These are phyloP conservation scores for Epinotia bilunana DNA, from an alignment of 2,888 invertebrate genomes.

Conservation along the genomic window DNA sequence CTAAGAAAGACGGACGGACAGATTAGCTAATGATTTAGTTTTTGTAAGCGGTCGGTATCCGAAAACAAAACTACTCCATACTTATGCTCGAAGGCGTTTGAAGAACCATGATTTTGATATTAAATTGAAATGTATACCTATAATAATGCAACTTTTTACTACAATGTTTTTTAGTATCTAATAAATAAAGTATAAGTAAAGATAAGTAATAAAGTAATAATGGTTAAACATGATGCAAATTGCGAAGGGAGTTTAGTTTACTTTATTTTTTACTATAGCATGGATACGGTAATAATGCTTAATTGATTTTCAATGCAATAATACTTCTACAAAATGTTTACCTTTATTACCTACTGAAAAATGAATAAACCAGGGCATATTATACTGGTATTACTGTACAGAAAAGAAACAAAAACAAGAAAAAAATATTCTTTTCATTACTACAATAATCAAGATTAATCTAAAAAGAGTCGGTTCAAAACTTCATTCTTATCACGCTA, in stretches of 20 bases:
- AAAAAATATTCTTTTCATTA: not conserved
- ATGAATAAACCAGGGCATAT: not conserved
- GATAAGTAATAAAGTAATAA: no score
- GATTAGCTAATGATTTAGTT: not conserved
- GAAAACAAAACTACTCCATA: not conserved
- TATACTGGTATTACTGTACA: conserved; percentile 5
- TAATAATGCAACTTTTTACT: not conserved
- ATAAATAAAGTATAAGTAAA: no score
- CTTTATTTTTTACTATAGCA: not conserved
- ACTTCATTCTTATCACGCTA: conserved; percentile 24
- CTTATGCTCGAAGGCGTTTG: not conserved
- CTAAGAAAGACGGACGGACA: not conserved
- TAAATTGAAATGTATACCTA: not conserved
- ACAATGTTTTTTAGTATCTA: not conserved
- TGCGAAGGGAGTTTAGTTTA: not conserved
- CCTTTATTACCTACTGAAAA: conserved; percentile 1
- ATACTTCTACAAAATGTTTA: not conserved
- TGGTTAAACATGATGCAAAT: not conserved
- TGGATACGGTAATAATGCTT: not conserved
- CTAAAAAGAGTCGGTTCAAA: not conserved
- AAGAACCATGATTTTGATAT: not conserved
- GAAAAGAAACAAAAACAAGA: conserved; percentile 17
- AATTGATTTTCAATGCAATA: conserved; percentile 7
- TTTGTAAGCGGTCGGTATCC: not conserved
- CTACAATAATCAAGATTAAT: conserved; percentile 15